Evolutionary conservation across 1,140 invertebrate genomes (phyloP).

Genomic region (Saccostrea echinata): DNA sequence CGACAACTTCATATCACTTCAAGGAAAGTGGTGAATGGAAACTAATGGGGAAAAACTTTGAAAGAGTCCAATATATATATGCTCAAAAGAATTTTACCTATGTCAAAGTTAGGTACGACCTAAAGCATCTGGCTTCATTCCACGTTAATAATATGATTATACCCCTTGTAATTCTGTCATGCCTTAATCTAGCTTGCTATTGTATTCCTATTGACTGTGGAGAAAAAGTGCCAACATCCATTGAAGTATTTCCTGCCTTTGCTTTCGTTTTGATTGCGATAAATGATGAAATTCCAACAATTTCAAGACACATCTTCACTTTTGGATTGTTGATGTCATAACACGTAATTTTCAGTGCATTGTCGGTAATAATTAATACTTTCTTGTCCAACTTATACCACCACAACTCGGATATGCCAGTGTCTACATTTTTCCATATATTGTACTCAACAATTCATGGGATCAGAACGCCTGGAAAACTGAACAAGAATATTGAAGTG

Average conservation of each 20-base stretch:
- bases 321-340: conserved; percentile 53
- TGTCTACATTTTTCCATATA: background rate
- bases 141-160: conserved; percentile 52
- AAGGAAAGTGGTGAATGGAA: conserved; percentile 41
- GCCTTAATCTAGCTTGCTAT: conserved; percentile 52
- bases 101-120: conserved; percentile 18
- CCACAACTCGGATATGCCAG: background rate
- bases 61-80: background rate
- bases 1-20: background rate
- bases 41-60: background rate
- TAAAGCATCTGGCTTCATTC: conserved; percentile 47
- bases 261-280: conserved; percentile 54
- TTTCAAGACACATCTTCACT: conserved; percentile 45
- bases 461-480: background rate
- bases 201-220: conserved; percentile 53
- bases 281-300: conserved; percentile 50
- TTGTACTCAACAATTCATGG: background rate
- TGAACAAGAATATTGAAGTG: background rate
- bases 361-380: conserved; percentile 47
- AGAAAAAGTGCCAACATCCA: conserved; percentile 50
- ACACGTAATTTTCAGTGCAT: conserved; percentile 49
- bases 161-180: conserved; percentile 49
- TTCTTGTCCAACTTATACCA: conserved; percentile 41
- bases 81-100: conserved; percentile 7
- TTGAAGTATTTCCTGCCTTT: conserved; percentile 56